Evolutionary conservation across 2,113 vertebrate species (phyloP).

Genomic region (Sinosuthora webbiana): DNA sequence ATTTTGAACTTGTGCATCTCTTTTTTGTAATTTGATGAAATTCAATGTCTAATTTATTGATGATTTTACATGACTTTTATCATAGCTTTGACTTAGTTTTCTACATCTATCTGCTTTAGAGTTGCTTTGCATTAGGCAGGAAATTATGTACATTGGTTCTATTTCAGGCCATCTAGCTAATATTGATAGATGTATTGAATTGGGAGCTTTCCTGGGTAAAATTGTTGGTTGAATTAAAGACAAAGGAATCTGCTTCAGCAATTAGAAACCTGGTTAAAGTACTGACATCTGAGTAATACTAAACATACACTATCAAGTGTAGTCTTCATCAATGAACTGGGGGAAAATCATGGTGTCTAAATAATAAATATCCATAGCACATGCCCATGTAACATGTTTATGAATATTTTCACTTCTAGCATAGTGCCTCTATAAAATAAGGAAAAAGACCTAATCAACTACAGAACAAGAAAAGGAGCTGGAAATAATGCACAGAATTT

Average conservation of each 20-base stretch:
- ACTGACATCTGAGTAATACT: neutral
- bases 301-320: neutral
- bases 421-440: neutral
- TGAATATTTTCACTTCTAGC: neutral
- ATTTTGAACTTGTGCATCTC: neutral
- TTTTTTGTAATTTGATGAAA: neutral
- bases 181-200: neutral
- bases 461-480: neutral
- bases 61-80: neutral
- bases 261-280: neutral
- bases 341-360: neutral
- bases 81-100: neutral
- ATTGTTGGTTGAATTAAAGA: neutral
- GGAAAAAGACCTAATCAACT: neutral
- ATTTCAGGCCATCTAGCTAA: neutral
- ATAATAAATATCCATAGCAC: neutral
- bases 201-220: neutral
- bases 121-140: neutral
- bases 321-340: neutral
- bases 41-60: neutral
- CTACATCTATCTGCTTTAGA: neutral
- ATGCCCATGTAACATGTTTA: rapidly evolving
- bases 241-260: neutral
- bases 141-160: neutral
- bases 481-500: neutral